Percentiles rank a stretch among this genome's conserved stretches.
phyloP scores from a whole-genome alignment of 2,888 invertebrate genomes.

The Aproaerema taeniolella region DNA sequence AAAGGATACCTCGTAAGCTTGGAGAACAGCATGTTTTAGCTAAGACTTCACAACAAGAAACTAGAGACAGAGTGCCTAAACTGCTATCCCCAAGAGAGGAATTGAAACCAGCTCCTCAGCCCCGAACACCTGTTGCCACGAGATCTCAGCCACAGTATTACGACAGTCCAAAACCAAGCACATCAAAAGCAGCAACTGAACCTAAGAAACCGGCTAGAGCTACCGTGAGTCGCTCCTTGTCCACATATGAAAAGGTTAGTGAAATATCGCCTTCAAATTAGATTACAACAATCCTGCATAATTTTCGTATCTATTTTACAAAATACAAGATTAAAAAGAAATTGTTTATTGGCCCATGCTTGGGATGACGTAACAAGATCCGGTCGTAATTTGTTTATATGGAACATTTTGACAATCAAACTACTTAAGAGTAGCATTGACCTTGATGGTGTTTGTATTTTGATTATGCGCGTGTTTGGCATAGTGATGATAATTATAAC shows the following conservation, averaged over 20 bases:
- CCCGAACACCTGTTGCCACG: conserved; percentile 32
- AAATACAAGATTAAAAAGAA: too few species aligned
- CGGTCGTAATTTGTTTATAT: conserved; percentile 2
- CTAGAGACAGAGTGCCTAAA: conserved; percentile 37
- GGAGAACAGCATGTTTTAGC: conserved; percentile 32
- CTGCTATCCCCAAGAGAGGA: conserved; percentile 37
- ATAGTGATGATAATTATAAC: conserved; percentile 49
- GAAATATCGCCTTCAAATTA: too few species aligned
- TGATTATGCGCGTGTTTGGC: conserved; percentile 57
- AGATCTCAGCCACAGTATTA: conserved; percentile 18
- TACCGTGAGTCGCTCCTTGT: conserved; percentile 39
- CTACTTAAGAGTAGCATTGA: conserved; percentile 29
- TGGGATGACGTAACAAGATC: conserved; percentile 19
- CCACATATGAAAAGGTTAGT: conserved; percentile 52
- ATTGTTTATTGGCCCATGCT: background rate
- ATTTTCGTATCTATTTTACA: too few species aligned
- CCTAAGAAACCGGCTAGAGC: conserved; percentile 43
- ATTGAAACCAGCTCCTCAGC: conserved; percentile 25
- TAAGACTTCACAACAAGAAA: conserved; percentile 32
- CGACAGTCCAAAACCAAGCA: conserved; percentile 51
- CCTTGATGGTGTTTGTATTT: conserved; percentile 56
- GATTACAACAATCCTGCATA: too few species aligned
- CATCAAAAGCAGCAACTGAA: conserved; percentile 28
- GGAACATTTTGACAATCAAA: conserved; percentile 21
- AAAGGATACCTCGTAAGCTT: conserved; percentile 51